These are phyloP conservation scores for Pangasius larnaudii DNA, from an alignment of 2,797 vertebrate species.

Conservation along the genomic window DNA sequence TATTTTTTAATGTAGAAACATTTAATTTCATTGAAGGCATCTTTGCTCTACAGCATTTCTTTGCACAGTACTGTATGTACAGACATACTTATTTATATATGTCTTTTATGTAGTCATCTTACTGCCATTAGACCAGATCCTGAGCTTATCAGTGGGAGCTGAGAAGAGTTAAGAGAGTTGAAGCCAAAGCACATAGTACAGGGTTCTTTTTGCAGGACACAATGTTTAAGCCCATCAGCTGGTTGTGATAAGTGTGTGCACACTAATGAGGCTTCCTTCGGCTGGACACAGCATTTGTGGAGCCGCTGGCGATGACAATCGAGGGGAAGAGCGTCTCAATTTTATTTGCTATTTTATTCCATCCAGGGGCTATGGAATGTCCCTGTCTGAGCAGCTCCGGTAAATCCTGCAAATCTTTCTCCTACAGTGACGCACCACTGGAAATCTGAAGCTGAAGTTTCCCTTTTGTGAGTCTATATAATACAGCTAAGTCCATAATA, in stretches of 20 bases:
- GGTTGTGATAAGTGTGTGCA: constrained; percentile 50
- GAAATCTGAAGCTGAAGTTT: neutral
- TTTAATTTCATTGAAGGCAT: no score
- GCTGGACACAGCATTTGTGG: constrained; percentile 31
- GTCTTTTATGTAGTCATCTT: neutral
- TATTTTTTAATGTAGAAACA: no score
- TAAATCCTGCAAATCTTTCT: neutral
- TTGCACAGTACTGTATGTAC: neutral
- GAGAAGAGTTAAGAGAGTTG: neutral
- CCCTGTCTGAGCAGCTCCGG: neutral
- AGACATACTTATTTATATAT: neutral
- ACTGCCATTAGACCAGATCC: neutral
- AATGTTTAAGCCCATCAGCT: constrained; percentile 38
- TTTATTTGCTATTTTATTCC: constrained; percentile 39
- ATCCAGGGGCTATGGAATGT: constrained; percentile 15
- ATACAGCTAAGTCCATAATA: neutral
- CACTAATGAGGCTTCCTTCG: constrained; percentile 39
- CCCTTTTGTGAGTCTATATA: neutral
- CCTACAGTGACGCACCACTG: neutral
- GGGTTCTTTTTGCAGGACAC: constrained; percentile 32
- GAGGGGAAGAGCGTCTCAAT: constrained; percentile 34
- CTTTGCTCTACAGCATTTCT: no score
- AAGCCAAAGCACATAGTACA: constrained; percentile 39
- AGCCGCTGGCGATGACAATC: constrained; percentile 40
- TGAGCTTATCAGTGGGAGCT: constrained; percentile 5